Percentiles rank a stretch among this genome's conserved stretches.
These are phyloP conservation scores for Rugalucina vietnamica DNA, from an alignment of 2,888 invertebrate genomes.

Conservation along the genomic window DNA sequence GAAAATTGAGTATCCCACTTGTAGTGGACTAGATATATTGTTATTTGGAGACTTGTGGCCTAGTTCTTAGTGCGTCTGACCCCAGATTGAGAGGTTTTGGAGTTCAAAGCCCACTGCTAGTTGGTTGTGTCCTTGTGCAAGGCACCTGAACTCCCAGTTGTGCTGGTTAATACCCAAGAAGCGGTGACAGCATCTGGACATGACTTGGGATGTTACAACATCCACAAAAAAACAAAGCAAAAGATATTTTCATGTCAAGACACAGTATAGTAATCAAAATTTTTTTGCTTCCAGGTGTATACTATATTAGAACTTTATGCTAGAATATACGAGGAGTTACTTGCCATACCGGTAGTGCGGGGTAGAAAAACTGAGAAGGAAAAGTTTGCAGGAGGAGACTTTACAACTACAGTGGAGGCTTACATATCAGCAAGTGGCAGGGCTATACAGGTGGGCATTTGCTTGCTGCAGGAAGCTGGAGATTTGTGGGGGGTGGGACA, in stretches of 20 bases:
- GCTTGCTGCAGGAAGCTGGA: background rate
- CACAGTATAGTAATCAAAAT: background rate
- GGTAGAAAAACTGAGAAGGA: conserved; percentile 98
- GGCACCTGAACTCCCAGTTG: too few relatives aligned
- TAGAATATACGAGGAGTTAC: conserved; percentile 93
- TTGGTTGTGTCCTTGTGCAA: too few relatives aligned
- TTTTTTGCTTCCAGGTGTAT: conserved; percentile 78
- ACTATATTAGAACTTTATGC: conserved; percentile 92
- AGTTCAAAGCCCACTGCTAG: too few relatives aligned
- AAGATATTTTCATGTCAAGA: background rate
- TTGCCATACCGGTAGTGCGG: conserved; percentile 94
- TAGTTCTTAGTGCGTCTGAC: too few relatives aligned
- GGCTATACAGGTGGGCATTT: conserved; percentile 91
- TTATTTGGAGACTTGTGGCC: too few relatives aligned
- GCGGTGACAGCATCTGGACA: too few relatives aligned
- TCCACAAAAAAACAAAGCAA: background rate
- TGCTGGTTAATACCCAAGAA: too few relatives aligned
- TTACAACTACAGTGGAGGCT: conserved; percentile 98
- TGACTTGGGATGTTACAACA: background rate
- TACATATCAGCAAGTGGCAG: conserved; percentile 97
- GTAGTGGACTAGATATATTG: too few relatives aligned
- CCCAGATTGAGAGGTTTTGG: too few relatives aligned
- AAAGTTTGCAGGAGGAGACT: conserved; percentile 99
- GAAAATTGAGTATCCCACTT: too few relatives aligned
- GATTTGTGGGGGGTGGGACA: too few relatives aligned